Percentiles rank a stretch among this genome's conserved stretches.
Conservation (phyloP, 1,140 invertebrate species). For the Holcopasites calliopsidis region DNA sequence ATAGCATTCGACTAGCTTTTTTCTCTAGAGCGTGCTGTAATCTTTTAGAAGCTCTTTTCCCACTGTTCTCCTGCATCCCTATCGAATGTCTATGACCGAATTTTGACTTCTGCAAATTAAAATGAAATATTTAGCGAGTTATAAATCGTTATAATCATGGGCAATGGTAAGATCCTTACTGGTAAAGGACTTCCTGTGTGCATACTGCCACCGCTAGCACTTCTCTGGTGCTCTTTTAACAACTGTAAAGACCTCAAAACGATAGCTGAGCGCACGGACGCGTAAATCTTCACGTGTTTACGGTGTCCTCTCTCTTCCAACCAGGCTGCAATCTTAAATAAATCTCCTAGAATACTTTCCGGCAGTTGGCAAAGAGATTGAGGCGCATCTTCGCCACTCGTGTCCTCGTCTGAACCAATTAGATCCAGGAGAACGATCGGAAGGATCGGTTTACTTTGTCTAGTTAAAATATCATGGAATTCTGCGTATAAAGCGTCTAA, state of each 20-base stretch:
- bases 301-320: conserved; percentile 88
- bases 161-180: conserved; percentile 60
- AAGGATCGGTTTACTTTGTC: conserved; percentile 92
- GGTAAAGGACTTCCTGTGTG: conserved; percentile 79
- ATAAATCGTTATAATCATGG: not conserved
- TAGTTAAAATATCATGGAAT: conserved; percentile 91
- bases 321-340: conserved; percentile 92
- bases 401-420: conserved; percentile 91
- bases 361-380: conserved; percentile 81
- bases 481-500: conserved; percentile 87
- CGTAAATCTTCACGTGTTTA: conserved; percentile 91
- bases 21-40: conserved; percentile 86
- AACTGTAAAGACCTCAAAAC: conserved; percentile 88
- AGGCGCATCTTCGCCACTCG: conserved; percentile 76
- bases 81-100: conserved; percentile 79
- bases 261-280: conserved; percentile 87
- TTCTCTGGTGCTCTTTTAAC: conserved; percentile 90
- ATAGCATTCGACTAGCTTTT: conserved; percentile 91
- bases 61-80: conserved; percentile 72
- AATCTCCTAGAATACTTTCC: conserved; percentile 84
- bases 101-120: conserved; percentile 76
- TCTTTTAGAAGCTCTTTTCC: conserved; percentile 78
- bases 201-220: conserved; percentile 85
- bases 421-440: conserved; percentile 92
- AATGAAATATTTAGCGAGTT: conserved; percentile 3